Evolutionary conservation across 2,888 invertebrate genomes (phyloP).

Genomic region (Artemia sinica): DNA sequence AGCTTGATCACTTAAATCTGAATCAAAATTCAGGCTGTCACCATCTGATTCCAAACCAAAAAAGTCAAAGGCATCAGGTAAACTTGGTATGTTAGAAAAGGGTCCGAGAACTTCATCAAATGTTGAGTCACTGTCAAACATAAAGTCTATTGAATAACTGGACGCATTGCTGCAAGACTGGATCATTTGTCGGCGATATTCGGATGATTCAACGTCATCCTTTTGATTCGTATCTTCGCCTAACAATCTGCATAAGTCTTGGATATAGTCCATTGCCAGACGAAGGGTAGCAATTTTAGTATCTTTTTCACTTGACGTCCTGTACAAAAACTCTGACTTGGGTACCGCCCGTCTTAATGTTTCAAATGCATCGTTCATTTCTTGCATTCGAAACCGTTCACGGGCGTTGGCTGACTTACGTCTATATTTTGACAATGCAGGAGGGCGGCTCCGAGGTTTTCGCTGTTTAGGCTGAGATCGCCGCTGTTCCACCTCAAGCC

Average conservation of each 20-base stretch:
- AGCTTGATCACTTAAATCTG: constrained; percentile 27
- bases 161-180: neutral
- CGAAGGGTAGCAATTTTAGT: constrained; percentile 76
- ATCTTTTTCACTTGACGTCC: constrained; percentile 47
- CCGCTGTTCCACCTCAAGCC: constrained; percentile 35
- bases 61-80: constrained; percentile 33
- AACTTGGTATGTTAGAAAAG: constrained; percentile 29
- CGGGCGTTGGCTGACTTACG: constrained; percentile 76
- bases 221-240: constrained; percentile 26
- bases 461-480: constrained; percentile 29
- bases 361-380: constrained; percentile 77
- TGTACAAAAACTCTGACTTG: constrained; percentile 25
- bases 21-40: constrained; percentile 35
- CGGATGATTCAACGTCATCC: neutral
- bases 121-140: constrained; percentile 30
- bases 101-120: constrained; percentile 29
- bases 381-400: constrained; percentile 68
- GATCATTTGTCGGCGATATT: neutral
- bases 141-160: constrained; percentile 26
- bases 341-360: constrained; percentile 59
- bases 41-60: constrained; percentile 41
- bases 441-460: constrained; percentile 37
- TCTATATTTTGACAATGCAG: constrained; percentile 65
- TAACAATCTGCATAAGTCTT: constrained; percentile 50
- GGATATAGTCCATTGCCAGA: constrained; percentile 71